phyloP scores from a whole-genome alignment of 2,797 vertebrate genomes.

The Mus minutoides region DNA sequence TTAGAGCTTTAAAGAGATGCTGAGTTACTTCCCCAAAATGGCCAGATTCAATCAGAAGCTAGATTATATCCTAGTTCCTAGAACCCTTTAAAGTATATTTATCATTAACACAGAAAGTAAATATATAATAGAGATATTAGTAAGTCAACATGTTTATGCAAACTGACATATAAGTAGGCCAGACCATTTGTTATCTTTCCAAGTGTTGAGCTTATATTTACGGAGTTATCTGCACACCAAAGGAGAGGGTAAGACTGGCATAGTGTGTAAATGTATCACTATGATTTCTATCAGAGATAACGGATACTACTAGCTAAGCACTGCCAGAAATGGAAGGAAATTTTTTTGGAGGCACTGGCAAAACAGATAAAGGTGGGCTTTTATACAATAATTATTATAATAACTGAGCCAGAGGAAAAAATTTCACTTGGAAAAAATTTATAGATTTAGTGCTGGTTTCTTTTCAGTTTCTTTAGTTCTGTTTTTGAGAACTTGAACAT shows the following conservation, averaged over 20 bases:
- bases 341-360: neutral
- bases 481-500: conserved; percentile 10
- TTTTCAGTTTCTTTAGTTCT: conserved; percentile 54
- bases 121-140: neutral
- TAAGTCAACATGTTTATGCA: conserved; percentile 13
- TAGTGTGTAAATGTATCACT: neutral
- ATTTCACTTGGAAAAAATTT: conserved; percentile 48
- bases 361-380: neutral
- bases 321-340: conserved; percentile 37
- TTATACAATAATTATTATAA: neutral
- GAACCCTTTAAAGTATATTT: conserved; percentile 28
- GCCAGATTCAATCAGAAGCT: conserved; percentile 11
- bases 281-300: conserved; percentile 37
- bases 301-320: conserved; percentile 1
- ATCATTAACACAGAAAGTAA: conserved; percentile 41
- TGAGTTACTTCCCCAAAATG: conserved; percentile 46
- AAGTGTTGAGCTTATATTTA: conserved; percentile 3
- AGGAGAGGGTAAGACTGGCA: neutral
- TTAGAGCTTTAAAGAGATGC: conserved; percentile 56
- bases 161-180: neutral
- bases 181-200: conserved; percentile 32
- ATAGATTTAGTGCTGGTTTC: neutral
- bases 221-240: neutral
- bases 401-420: neutral
- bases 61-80: conserved; percentile 4